Evolutionary conservation across 35 echinoderm and acorn worm species (phyloP), one percentile per base, ranked within the genome.

Genomic region (Ophiothrix spiculata): DNA sequence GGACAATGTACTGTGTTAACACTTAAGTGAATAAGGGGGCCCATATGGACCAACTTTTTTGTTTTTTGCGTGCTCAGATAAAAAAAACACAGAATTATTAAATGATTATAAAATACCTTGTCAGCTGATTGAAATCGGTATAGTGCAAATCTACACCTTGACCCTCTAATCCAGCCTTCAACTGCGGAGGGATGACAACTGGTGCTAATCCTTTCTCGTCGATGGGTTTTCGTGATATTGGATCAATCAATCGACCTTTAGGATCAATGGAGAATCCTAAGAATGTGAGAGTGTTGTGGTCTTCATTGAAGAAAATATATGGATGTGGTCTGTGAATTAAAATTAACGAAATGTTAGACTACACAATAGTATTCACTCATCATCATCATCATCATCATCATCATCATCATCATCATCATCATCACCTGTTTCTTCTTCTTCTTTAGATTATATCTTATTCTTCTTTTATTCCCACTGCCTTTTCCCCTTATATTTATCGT

Each of bases 231-330:
- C 1, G 38, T 38, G 56, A 74, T 36, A 75, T 75, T 14, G 74
- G 23, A 64, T 84, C 54, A 1, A 84, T 1, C 1, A 84, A 21
- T 8, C 31, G 35, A 3, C 83, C 83, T 28, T 38, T 38, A n/a
- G 37, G 14, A 85, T 75, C 83, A 28, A 85, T 85, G 36, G 37
- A 25, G n/a, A 85, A 38, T n/a, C 81, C 81, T 3, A 84, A 31
- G 35, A 84, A 84, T 35, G 81, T 84, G 13, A 84, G 25, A 6
- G 81, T 33, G 4, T 1, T 6, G 45, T 84, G 12, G 54, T 84
- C 81, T 33, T 69, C 33, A 36, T 85, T 85, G 36, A 85, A 85
- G 83, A 85, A 85, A 25, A 85, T 85, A 36, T 85, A 85, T 28
- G 83, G 83, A 75, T 85, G 83, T 39, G 83, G 63, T 19, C 83